Evolutionary conservation across 2,797 vertebrate species (phyloP).

Genomic region (Gallinago solitaria): DNA sequence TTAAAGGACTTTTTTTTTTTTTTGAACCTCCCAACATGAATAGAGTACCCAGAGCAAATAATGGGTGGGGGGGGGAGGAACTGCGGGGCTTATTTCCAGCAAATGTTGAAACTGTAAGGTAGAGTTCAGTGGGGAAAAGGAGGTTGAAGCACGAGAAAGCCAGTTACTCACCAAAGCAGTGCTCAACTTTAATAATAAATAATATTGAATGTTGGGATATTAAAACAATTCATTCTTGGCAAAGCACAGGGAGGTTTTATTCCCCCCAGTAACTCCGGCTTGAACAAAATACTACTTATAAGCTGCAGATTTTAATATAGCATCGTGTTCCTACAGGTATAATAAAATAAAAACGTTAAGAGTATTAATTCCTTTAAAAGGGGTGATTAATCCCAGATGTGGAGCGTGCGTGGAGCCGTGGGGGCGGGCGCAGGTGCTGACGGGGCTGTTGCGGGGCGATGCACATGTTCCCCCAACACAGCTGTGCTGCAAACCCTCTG

Average conservation of each 20-base stretch:
- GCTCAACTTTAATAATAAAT: slow-evolving; percentile 81
- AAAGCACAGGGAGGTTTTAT: slow-evolving; percentile 73
- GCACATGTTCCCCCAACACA: slow-evolving; percentile 75
- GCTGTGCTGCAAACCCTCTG: slow-evolving; percentile 76
- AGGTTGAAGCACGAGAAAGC: slow-evolving; percentile 64
- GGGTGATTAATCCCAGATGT: slow-evolving; percentile 81
- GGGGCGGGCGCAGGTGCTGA: slow-evolving; percentile 75
- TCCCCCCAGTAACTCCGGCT: slow-evolving; percentile 70
- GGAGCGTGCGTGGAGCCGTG: slow-evolving; percentile 35
- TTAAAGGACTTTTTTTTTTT: not conserved
- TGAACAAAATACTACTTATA: slow-evolving; percentile 76
- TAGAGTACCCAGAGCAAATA: not conserved
- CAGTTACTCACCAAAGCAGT: slow-evolving; percentile 69
- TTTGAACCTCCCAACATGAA: not conserved
- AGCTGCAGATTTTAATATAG: slow-evolving; percentile 79
- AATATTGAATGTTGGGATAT: slow-evolving; percentile 83
- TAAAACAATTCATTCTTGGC: slow-evolving; percentile 85
- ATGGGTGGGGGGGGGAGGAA: not conserved
- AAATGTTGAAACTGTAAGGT: not conserved
- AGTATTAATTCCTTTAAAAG: slow-evolving; percentile 81
- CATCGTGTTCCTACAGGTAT: slow-evolving; percentile 79
- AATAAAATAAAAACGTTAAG: slow-evolving; percentile 81
- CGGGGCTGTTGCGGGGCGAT: slow-evolving; percentile 61
- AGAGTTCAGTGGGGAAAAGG: slow-evolving; percentile 56
- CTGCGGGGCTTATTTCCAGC: not conserved